Conservation (phyloP, 1,140 invertebrate species). For the Anoplophora glabripennis region DNA sequence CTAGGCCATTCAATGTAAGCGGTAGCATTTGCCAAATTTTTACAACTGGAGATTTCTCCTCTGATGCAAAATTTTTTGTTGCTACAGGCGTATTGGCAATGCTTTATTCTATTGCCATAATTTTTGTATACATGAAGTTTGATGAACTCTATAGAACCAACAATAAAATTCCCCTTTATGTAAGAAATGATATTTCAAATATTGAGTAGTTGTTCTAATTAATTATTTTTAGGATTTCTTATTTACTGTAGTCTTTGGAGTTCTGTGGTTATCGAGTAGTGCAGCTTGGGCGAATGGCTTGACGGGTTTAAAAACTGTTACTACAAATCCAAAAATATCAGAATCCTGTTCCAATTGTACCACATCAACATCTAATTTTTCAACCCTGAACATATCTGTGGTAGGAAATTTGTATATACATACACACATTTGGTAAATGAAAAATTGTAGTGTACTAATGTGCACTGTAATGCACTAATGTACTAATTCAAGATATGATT, state of each 20-base stretch:
- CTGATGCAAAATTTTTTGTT: slow-evolving; percentile 67
- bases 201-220: not conserved
- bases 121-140: slow-evolving; percentile 60
- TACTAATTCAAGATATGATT: no score
- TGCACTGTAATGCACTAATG: no score
- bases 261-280: slow-evolving; percentile 66
- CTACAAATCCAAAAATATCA: slow-evolving; percentile 42
- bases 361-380: slow-evolving; percentile 51
- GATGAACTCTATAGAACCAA: slow-evolving; percentile 60
- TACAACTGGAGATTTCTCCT: slow-evolving; percentile 53
- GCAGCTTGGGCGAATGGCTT: slow-evolving; percentile 67
- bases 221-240: slow-evolving; percentile 59
- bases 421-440: not conserved
- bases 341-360: slow-evolving; percentile 31
- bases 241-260: slow-evolving; percentile 57
- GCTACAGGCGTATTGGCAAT: slow-evolving; percentile 66
- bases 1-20: slow-evolving; percentile 10
- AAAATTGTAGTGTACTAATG: no score
- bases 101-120: slow-evolving; percentile 59
- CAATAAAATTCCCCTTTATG: slow-evolving; percentile 48
- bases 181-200: slow-evolving; percentile 35
- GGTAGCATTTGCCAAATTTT: slow-evolving; percentile 17
- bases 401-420: slow-evolving; percentile 50
- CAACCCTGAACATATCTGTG: slow-evolving; percentile 61
- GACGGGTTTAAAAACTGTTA: slow-evolving; percentile 57